phyloP scores from a whole-genome alignment of 2,888 invertebrate species.

The Drosophila suboccidentalis region DNA sequence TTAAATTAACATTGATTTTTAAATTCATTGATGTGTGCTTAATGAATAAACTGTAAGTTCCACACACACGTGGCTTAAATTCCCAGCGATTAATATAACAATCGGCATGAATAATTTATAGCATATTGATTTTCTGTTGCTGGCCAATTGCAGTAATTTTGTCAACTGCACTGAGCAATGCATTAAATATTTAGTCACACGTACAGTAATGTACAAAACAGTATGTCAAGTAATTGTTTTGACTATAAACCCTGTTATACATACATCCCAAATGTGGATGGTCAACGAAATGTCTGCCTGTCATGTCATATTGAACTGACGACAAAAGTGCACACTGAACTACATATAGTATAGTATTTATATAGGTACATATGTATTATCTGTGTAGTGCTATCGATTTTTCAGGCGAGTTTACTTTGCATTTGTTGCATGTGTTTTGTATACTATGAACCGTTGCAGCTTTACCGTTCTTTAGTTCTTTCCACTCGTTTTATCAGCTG shows the following conservation, averaged over 20 bases:
- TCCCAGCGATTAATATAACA: constrained; percentile 50
- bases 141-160: constrained; percentile 49
- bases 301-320: constrained; percentile 46
- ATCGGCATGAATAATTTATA: constrained; percentile 52
- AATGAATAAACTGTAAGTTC: neutral
- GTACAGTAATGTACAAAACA: constrained; percentile 5
- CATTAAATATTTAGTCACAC: constrained; percentile 59
- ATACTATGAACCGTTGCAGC: constrained; percentile 20
- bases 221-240: no score
- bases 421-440: constrained; percentile 25
- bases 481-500: constrained; percentile 38
- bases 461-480: constrained; percentile 17
- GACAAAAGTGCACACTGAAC: constrained; percentile 65
- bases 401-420: constrained; percentile 47
- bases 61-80: constrained; percentile 38
- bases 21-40: constrained; percentile 18
- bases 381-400: constrained; percentile 64
- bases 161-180: constrained; percentile 55
- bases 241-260: no score
- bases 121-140: constrained; percentile 61
- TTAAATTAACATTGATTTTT: constrained; percentile 38
- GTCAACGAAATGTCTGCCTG: constrained; percentile 49
- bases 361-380: constrained; percentile 23
- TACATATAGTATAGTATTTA: constrained; percentile 19
- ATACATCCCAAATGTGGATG: constrained; percentile 31